Conservation (phyloP, 64 coral and sea anemone genomes). For the Dendronephthya gigantea region DNA sequence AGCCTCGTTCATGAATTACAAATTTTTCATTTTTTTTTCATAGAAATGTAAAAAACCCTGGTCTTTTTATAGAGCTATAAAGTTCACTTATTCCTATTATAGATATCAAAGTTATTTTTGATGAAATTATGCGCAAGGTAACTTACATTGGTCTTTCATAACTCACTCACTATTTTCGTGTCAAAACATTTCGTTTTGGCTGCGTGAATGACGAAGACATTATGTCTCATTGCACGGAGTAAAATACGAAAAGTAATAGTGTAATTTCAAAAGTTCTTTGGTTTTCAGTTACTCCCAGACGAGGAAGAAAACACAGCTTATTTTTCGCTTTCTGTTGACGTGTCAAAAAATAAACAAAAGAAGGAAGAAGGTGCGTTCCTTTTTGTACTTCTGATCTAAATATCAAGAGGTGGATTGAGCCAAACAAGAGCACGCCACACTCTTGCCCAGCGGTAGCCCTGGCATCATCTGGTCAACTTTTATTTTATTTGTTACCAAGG, state of each 20-base stretch:
- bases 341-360: constrained; percentile 43
- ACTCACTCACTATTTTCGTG: too few species aligned
- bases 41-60: too few species aligned
- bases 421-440: neutral
- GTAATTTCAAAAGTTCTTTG: neutral
- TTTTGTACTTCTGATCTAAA: neutral
- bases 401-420: too few species aligned
- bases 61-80: too few species aligned
- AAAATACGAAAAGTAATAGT: too few species aligned
- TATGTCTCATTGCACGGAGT: too few species aligned
- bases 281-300: constrained; percentile 67
- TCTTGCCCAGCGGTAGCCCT: too few species aligned
- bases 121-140: constrained; percentile 90
- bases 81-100: neutral
- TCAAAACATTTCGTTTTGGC: too few species aligned
- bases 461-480: too few species aligned
- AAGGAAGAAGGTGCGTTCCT: constrained; percentile 8
- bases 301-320: constrained; percentile 67
- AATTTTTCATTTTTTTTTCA: too few species aligned
- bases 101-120: constrained; percentile 80
- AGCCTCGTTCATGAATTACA: neutral
- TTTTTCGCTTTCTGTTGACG: constrained; percentile 57
- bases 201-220: too few species aligned
- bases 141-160: too few species aligned
- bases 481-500: constrained; percentile 35